A percentile compares a stretch with the other conserved stretches of the same genome.
These are phyloP conservation scores for Erinaceus europaeus DNA, from an alignment of 2,113 vertebrate genomes.

Conservation along the genomic window DNA sequence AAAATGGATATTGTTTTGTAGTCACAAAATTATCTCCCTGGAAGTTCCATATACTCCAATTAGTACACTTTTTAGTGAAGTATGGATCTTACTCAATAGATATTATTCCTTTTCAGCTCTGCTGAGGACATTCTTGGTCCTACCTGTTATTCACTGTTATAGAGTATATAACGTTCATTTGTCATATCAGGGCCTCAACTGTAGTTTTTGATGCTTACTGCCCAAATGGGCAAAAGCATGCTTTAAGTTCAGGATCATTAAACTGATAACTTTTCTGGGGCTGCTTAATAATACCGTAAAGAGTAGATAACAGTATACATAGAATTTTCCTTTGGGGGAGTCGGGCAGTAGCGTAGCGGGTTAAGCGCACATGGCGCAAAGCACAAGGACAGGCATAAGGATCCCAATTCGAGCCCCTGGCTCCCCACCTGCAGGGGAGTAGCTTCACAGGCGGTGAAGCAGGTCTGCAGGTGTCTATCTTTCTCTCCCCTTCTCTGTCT, in stretches of 20 bases:
- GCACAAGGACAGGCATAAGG: too few species aligned
- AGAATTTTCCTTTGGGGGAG: too few species aligned
- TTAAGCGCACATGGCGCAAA: too few species aligned
- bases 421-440: too few species aligned
- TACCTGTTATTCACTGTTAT: neutral
- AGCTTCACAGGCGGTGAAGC: too few species aligned
- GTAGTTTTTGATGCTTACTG: neutral
- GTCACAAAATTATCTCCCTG: neutral
- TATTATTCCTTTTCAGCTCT: neutral
- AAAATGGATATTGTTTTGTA: neutral
- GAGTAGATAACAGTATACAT: neutral
- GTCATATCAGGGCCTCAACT: neutral
- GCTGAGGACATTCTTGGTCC: neutral
- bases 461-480: too few species aligned
- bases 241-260: constrained; percentile 47
- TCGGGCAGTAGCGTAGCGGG: too few species aligned
- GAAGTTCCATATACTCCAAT: neutral
- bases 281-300: neutral
- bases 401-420: too few species aligned
- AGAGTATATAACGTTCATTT: neutral
- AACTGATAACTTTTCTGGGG: neutral
- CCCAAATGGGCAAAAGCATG: neutral
- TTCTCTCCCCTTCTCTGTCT: too few species aligned
- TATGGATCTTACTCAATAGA: neutral
- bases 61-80: neutral